Percentiles rank a stretch among this genome's conserved stretches.
Conservation (phyloP, 2,888 invertebrate species). For the Calephelis perditalis region DNA sequence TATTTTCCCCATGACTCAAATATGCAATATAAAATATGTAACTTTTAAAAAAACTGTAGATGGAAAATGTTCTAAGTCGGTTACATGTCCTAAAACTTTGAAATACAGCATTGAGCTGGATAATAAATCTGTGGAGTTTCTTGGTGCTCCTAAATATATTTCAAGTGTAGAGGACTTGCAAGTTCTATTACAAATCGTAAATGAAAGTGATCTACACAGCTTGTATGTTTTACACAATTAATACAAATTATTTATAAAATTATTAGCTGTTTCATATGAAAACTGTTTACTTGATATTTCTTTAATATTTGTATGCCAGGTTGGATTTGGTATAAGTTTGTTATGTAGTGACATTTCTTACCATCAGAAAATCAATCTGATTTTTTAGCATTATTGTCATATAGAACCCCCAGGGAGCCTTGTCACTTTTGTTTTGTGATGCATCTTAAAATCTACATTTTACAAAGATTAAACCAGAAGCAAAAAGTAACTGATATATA, state of each 20-base stretch:
- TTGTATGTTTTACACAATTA: conserved; percentile 54
- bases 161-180: conserved; percentile 64
- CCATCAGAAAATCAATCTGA: too few relatives aligned
- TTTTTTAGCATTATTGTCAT: too few relatives aligned
- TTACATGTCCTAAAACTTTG: conserved; percentile 64
- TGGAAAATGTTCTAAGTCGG: conserved; percentile 54
- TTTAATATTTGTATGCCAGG: too few relatives aligned
- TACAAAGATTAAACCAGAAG: too few relatives aligned
- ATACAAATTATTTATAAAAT: conserved; percentile 10
- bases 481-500: too few relatives aligned
- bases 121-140: conserved; percentile 60
- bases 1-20: conserved; percentile 28
- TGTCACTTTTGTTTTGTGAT: too few relatives aligned
- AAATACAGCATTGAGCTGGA: conserved; percentile 62
- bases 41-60: conserved; percentile 58
- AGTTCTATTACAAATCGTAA: conserved; percentile 71
- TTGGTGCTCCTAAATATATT: conserved; percentile 70
- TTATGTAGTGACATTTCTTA: too few relatives aligned
- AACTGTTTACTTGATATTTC: too few relatives aligned
- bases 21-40: conserved; percentile 48
- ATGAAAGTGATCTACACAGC: conserved; percentile 63
- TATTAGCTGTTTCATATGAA: neutral
- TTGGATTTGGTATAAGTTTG: too few relatives aligned
- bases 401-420: too few relatives aligned
- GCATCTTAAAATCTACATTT: too few relatives aligned